Evolutionary conservation across 64 coral and sea anemone genomes (phyloP).

Genomic region (Montipora capricornis): DNA sequence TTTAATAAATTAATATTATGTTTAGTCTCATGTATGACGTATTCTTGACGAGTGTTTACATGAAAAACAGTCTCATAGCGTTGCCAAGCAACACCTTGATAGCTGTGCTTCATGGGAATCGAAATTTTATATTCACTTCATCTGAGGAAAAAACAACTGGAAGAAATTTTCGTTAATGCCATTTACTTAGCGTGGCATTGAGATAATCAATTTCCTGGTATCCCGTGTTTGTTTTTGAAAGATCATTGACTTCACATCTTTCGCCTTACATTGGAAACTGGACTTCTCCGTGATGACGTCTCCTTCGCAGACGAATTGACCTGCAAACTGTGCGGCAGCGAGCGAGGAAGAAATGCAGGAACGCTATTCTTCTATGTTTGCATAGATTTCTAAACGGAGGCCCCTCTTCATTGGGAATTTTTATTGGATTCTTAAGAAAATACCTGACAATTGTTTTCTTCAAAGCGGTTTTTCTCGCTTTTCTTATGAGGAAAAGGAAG

Average conservation of each 20-base stretch:
- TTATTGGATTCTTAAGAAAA: background rate
- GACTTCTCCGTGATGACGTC: background rate
- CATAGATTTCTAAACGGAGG: conserved; percentile 45
- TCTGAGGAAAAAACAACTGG: background rate
- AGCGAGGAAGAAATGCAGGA: background rate
- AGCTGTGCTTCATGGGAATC: conserved; percentile 52
- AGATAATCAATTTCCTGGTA: background rate
- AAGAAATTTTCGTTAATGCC: background rate
- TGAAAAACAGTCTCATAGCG: background rate
- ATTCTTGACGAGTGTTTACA: background rate
- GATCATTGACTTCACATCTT: background rate
- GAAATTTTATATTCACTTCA: background rate
- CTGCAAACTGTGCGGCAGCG: too few relatives aligned
- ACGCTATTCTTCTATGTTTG: background rate
- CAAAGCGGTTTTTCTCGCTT: background rate
- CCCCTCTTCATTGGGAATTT: background rate
- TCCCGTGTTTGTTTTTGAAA: background rate
- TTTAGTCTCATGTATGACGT: background rate
- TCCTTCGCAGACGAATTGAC: background rate
- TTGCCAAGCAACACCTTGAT: conserved; percentile 47
- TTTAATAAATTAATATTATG: too few relatives aligned
- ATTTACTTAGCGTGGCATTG: background rate
- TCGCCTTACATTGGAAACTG: background rate
- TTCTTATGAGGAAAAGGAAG: conserved; percentile 37
- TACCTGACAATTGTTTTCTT: background rate